Evolutionary conservation across 2,113 vertebrate species (phyloP).

Genomic region (Haemorhous mexicanus): DNA sequence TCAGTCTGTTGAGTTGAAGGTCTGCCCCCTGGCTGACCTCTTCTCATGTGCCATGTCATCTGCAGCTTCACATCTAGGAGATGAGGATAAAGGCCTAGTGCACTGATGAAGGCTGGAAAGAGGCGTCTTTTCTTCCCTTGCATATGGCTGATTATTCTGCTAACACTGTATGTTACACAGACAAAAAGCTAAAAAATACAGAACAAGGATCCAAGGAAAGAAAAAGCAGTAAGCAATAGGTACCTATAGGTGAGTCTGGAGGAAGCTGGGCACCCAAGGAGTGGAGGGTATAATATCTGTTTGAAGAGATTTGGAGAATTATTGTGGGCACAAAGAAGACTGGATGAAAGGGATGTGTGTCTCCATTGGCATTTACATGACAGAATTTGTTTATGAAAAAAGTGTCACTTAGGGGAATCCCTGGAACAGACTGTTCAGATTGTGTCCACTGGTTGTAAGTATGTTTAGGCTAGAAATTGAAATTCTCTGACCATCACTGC

Average conservation of each 20-base stretch:
- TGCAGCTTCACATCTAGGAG: not conserved
- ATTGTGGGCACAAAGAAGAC: not conserved
- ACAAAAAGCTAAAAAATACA: not conserved
- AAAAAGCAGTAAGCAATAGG: not conserved
- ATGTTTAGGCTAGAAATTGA: not conserved
- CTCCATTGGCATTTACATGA: not conserved
- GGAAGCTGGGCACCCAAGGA: not conserved
- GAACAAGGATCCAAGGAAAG: not conserved
- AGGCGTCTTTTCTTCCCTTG: not conserved
- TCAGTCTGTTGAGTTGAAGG: not conserved
- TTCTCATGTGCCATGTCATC: not conserved
- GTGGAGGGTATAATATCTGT: not conserved
- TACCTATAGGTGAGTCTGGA: not conserved
- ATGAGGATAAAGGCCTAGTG: rapidly evolving
- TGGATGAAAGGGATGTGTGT: not conserved
- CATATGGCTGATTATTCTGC: not conserved
- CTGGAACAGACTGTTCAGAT: not conserved
- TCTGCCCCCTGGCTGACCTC: not conserved
- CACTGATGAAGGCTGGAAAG: not conserved
- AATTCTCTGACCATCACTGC: not conserved
- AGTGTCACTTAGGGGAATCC: not conserved
- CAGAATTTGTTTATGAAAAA: not conserved
- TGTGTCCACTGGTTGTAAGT: not conserved
- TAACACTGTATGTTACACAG: not conserved
- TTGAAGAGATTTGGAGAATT: not conserved